phyloP scores from a whole-genome alignment of 2,113 vertebrate genomes.

The Uria lomvia region DNA sequence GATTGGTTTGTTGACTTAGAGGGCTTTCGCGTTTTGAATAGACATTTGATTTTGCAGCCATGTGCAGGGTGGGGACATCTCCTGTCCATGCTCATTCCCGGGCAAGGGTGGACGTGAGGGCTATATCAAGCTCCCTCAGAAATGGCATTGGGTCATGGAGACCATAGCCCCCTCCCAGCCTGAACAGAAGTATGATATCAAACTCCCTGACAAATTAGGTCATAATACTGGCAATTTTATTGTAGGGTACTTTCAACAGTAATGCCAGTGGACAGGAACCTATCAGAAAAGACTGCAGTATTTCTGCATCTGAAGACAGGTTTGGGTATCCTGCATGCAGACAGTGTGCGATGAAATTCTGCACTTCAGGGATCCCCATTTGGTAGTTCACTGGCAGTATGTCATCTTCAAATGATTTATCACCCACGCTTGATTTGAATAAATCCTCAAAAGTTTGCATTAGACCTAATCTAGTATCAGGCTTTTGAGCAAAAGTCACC shows the following conservation, averaged over 20 bases:
- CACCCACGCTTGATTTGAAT: neutral
- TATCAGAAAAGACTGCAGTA: neutral
- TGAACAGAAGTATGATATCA: neutral
- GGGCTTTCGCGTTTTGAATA: neutral
- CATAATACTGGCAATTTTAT: neutral
- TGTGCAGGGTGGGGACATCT: neutral
- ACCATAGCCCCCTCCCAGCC: neutral
- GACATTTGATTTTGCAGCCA: neutral
- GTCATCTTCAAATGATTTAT: neutral
- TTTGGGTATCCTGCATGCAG: neutral
- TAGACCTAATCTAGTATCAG: neutral
- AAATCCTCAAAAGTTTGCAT: neutral
- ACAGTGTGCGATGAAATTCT: fast-evolving
- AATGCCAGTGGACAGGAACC: neutral
- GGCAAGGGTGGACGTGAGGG: neutral
- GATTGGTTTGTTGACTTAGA: neutral
- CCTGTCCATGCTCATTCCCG: neutral
- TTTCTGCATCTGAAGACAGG: neutral
- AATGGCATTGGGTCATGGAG: neutral
- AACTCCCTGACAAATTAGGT: neutral
- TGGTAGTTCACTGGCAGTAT: neutral
- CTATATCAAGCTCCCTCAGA: neutral
- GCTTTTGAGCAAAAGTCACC: neutral
- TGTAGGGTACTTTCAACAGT: neutral
- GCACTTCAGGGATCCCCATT: neutral